Conservation (phyloP, 2,888 invertebrate genomes). For the Thymelicus sylvestris region DNA sequence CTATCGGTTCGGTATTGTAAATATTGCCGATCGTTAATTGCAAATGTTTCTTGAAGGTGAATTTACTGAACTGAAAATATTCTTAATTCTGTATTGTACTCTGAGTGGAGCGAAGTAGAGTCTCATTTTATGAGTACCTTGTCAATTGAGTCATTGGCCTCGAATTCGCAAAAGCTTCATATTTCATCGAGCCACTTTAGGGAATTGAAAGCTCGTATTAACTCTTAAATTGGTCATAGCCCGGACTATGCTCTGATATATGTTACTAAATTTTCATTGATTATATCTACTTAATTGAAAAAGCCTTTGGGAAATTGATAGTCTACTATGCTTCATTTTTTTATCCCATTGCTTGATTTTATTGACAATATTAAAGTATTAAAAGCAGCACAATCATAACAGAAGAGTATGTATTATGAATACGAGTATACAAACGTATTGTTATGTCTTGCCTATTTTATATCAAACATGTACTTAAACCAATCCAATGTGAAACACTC, state of each 20-base stretch:
- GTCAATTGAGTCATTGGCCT: conserved; percentile 5
- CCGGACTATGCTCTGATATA: background rate
- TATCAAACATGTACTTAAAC: too few species aligned
- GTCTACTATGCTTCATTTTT: too few species aligned
- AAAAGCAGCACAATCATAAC: too few species aligned
- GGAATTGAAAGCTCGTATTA: conserved; percentile 18
- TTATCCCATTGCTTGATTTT: too few species aligned
- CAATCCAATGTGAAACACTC: too few species aligned
- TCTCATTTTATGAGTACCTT: background rate
- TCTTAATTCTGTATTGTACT: background rate
- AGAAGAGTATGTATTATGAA: too few species aligned
- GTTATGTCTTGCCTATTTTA: too few species aligned
- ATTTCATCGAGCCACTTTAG: conserved; percentile 13
- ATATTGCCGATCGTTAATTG: conserved; percentile 2
- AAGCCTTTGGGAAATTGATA: too few species aligned
- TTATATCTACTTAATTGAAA: too few species aligned
- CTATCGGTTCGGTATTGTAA: background rate
- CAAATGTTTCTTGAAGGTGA: conserved; percentile 4
- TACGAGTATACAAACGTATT: too few species aligned
- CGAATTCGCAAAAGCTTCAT: conserved; percentile 6
- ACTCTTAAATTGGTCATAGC: conserved; percentile 1
- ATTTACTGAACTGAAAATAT: conserved; percentile 3
- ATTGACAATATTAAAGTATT: too few species aligned
- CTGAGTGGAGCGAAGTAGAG: conserved; percentile 1
- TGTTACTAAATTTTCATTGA: background rate